phyloP scores from a whole-genome alignment of 1,140 invertebrate genomes.

The Calycopis cecrops region DNA sequence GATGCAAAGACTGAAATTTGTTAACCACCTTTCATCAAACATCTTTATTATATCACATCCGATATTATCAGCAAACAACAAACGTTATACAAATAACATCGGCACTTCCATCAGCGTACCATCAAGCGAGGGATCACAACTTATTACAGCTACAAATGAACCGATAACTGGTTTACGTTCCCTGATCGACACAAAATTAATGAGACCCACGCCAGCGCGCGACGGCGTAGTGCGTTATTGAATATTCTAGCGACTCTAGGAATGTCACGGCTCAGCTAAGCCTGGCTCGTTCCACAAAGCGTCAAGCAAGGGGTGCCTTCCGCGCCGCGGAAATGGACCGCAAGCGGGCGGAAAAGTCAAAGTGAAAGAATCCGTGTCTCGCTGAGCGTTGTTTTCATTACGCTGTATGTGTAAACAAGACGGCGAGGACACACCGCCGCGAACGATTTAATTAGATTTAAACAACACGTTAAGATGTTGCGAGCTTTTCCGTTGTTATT shows the following conservation, averaged over 20 bases:
- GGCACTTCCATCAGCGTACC: conserved; percentile 40
- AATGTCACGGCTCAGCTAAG: conserved; percentile 28
- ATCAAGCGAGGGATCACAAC: conserved; percentile 47
- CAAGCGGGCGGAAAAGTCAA: conserved; percentile 40
- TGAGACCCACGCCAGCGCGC: conserved; percentile 25
- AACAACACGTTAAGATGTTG: too few species aligned
- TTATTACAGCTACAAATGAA: conserved; percentile 53
- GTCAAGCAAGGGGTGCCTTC: conserved; percentile 37
- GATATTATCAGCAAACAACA: conserved; percentile 19
- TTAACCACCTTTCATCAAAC: too few species aligned
- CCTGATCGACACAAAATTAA: conserved; percentile 28
- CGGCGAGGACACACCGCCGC: conserved; percentile 20
- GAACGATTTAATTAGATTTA: background rate
- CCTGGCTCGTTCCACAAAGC: conserved; percentile 19
- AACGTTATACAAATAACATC: conserved; percentile 24
- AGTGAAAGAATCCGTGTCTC: conserved; percentile 33
- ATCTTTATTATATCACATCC: too few species aligned
- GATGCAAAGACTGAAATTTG: too few species aligned
- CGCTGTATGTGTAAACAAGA: conserved; percentile 32
- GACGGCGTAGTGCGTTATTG: conserved; percentile 15
- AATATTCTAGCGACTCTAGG: conserved; percentile 16
- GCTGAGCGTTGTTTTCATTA: conserved; percentile 38
- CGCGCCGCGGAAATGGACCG: conserved; percentile 46
- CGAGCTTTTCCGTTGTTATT: too few species aligned
- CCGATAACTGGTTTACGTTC: conserved; percentile 43